Evolutionary conservation across 1,140 invertebrate genomes (phyloP).

Genomic region (Eumaeus atala): DNA sequence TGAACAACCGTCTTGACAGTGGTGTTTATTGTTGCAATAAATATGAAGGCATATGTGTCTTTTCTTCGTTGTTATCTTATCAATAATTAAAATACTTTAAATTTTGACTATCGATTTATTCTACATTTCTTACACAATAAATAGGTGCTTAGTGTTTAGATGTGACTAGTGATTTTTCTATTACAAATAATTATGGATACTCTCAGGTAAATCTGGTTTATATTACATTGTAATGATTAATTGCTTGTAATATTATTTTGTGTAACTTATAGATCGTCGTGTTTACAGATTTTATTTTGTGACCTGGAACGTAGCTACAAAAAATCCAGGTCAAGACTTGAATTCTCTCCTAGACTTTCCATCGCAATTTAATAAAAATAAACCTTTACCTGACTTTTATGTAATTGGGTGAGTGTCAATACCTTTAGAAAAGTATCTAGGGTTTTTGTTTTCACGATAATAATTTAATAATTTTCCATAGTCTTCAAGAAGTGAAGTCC

Average conservation of each 20-base stretch:
- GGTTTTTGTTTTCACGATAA: constrained; percentile 1
- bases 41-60: neutral
- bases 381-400: constrained; percentile 85
- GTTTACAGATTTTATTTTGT: constrained; percentile 80
- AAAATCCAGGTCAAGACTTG: constrained; percentile 81
- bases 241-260: too few relatives aligned
- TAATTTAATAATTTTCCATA: constrained; percentile 42
- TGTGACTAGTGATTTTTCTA: neutral
- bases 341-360: constrained; percentile 80
- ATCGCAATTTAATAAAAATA: constrained; percentile 72
- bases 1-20: neutral
- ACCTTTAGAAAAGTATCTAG: neutral
- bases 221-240: neutral
- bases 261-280: neutral
- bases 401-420: constrained; percentile 79
- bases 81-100: neutral
- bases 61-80: constrained; percentile 4
- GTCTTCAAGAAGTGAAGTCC: constrained; percentile 93
- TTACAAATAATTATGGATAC: constrained; percentile 11
- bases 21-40: neutral
- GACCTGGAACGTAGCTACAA: constrained; percentile 91
- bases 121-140: neutral
- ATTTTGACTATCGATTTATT: neutral
- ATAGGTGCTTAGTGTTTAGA: neutral
- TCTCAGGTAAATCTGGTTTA: constrained; percentile 12